These are phyloP conservation scores for Desmodus rotundus DNA, from an alignment of 2,113 vertebrate species.

Conservation along the genomic window DNA sequence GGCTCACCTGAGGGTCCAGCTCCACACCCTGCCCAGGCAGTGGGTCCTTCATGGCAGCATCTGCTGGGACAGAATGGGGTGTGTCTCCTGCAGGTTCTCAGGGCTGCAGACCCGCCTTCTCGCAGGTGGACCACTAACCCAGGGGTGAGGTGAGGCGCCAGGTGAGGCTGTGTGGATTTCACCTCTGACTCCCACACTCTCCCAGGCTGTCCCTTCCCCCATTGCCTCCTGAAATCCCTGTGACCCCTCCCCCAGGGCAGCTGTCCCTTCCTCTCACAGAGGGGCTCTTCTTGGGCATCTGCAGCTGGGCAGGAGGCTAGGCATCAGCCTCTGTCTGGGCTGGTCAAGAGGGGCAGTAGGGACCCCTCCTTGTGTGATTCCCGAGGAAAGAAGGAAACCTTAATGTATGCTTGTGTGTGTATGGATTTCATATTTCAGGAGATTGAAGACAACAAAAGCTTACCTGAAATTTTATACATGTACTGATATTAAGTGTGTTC, in stretches of 20 bases:
- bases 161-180: not conserved
- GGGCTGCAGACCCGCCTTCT: rapidly evolving
- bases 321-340: too few relatives aligned
- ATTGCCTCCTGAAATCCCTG: not conserved
- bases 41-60: not conserved
- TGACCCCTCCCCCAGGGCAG: rapidly evolving
- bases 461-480: rapidly evolving
- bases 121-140: too few relatives aligned
- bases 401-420: rapidly evolving
- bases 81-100: not conserved
- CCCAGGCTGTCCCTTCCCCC: not conserved
- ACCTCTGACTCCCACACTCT: not conserved
- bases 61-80: not conserved
- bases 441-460: rapidly evolving
- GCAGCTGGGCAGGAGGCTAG: rapidly evolving
- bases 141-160: not conserved
- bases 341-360: too few relatives aligned
- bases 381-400: too few relatives aligned
- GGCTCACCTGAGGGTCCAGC: not conserved
- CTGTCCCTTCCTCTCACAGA: not conserved
- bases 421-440: rapidly evolving
- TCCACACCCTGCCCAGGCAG: not conserved
- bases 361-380: not conserved
- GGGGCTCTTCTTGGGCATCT: not conserved
- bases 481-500: rapidly evolving